Base-by-base conservation (phyloP, 2,888 invertebrate genomes). In the Tachina lurida region DNA sequence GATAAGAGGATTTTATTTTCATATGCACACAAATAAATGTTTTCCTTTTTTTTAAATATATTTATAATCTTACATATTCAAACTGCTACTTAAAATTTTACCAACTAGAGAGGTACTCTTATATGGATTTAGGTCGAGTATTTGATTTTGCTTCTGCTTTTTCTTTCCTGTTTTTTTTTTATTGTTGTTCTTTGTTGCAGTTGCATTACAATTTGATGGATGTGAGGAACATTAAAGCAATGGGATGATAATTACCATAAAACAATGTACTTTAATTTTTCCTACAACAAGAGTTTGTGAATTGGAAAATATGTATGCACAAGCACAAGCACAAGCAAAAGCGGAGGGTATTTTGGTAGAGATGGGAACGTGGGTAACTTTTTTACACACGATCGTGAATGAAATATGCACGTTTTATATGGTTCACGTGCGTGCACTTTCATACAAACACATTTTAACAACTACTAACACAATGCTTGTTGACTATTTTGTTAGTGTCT, bases 91-190 rank as follows among this genome's bases (percentile, higher is more conserved):
- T 70, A 49, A 63, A 62, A 71, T 56, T 76, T 76, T 82, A 76
- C 82, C 76, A 75, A 68, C 70, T 56, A 22, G 73, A 65, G 22
- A 56, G 71, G 74, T 52, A 73, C 79, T 60, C 52, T 74, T 78
- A 76, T 41, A 17, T 19, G 58, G 70, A 86, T 79, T 80, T 86
- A 68, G 86, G 86, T 86, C 86, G 76, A 86, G 86, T 83, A 76
- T 75, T 76, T 84, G 71, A 77, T 84, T 85, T 77, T 49, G 60
- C 47, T 74, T 31, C 2, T 1, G 41, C 43, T 81, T 62, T 60
- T 9, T 75, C 62, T 60, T 12, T 12, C 62, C 49, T 47, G 1
- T 10, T 75, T 43, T 47, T 68, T 22, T 52, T 52, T n/a, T 43
- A 19, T 49, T 22, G 22, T 31, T 31, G 31, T 31, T 31, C 7